A percentile compares a stretch with the other conserved stretches of the same genome.
These are phyloP conservation scores for Numenius phaeopus DNA, from an alignment of 2,797 vertebrate genomes.

Conservation along the genomic window DNA sequence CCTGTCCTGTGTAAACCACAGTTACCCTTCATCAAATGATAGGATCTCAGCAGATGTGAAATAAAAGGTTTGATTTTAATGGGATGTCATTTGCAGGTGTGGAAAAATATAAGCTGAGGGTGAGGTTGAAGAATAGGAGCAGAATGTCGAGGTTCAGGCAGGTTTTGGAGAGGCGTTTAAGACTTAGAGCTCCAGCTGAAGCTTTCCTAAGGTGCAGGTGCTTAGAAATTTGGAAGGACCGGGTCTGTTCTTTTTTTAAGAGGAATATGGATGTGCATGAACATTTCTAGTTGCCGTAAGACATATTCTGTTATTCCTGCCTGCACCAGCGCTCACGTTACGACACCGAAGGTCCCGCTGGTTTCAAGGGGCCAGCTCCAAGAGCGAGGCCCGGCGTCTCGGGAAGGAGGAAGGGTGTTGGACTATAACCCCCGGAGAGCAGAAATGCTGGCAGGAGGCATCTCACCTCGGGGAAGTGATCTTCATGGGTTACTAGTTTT, in stretches of 20 bases:
- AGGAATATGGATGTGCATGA: neutral
- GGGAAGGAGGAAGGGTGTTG: neutral
- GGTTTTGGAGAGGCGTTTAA: neutral
- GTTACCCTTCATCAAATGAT: neutral
- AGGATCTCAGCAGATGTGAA: neutral
- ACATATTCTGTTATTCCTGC: neutral
- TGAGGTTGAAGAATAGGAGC: neutral
- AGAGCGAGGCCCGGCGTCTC: neutral
- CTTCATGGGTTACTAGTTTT: slow-evolving; percentile 40
- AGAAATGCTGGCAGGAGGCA: neutral
- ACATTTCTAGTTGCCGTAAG: accelerated
- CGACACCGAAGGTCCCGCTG: accelerated
- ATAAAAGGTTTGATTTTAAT: slow-evolving; percentile 32
- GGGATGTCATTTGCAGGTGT: neutral
- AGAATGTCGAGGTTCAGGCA: neutral
- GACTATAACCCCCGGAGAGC: neutral
- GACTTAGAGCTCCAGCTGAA: neutral
- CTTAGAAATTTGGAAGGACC: neutral
- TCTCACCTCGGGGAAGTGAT: neutral
- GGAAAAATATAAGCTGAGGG: neutral
- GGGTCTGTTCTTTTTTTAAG: accelerated
- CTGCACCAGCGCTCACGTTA: accelerated
- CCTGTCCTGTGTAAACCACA: neutral
- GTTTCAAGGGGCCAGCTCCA: neutral
- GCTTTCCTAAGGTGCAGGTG: neutral